These are phyloP conservation scores for Drosophila ohnishii DNA, from an alignment of 1,140 invertebrate genomes.

Conservation along the genomic window DNA sequence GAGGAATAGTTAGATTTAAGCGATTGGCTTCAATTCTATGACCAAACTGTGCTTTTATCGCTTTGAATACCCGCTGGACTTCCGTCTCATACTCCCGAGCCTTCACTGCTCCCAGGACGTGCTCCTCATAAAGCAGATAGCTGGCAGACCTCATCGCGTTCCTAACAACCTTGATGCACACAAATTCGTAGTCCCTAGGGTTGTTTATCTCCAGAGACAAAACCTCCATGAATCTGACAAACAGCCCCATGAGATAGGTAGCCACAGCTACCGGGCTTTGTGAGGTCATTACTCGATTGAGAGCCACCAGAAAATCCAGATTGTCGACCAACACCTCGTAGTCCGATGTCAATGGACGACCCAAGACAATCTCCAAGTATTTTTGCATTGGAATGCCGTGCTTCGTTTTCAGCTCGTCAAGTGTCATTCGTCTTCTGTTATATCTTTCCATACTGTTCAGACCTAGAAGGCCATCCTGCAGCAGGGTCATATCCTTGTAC, in stretches of 20 bases:
- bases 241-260: not conserved
- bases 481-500: not conserved
- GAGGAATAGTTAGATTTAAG: not conserved
- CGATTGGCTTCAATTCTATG: not conserved
- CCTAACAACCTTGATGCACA: not conserved
- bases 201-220: not conserved
- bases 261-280: not conserved
- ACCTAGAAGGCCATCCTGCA: not conserved
- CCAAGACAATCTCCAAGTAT: constrained; percentile 3
- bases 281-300: not conserved
- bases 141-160: not conserved
- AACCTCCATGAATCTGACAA: not conserved
- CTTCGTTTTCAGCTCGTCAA: not conserved
- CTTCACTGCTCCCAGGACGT: not conserved
- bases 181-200: not conserved
- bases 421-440: not conserved
- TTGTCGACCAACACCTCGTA: not conserved
- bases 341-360: not conserved
- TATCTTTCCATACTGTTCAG: not conserved
- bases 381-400: constrained; percentile 1
- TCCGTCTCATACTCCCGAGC: not conserved
- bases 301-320: not conserved
- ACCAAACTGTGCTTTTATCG: not conserved
- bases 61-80: not conserved
- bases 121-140: not conserved